These are phyloP conservation scores for Coelinius sp. DNA, from an alignment of 2,888 invertebrate species.

Conservation along the genomic window DNA sequence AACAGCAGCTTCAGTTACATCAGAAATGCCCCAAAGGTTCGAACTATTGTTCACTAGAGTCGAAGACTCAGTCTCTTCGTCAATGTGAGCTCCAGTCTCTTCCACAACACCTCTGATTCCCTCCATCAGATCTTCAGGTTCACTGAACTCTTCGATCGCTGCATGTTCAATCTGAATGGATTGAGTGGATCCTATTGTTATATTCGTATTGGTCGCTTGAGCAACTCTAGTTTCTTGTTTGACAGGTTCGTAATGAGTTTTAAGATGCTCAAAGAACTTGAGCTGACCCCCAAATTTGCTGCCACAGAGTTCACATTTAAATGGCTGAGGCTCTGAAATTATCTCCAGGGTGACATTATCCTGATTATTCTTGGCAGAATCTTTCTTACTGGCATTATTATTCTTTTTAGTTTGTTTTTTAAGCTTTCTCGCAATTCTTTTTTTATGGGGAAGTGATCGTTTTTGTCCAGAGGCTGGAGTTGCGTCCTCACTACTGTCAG, in stretches of 20 bases:
- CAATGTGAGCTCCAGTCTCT: conserved; percentile 69
- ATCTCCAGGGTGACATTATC: conserved; percentile 47
- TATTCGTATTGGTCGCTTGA: conserved; percentile 65
- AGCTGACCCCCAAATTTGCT: conserved; percentile 83
- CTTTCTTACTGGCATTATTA: conserved; percentile 59
- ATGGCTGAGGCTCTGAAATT: conserved; percentile 70
- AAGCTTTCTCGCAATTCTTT: conserved; percentile 85
- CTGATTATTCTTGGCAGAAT: conserved; percentile 52
- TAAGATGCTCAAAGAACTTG: conserved; percentile 88
- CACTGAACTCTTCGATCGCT: conserved; percentile 84
- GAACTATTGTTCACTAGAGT: conserved; percentile 57
- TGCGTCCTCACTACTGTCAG: conserved; percentile 71
- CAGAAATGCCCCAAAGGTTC: conserved; percentile 62
- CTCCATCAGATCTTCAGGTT: conserved; percentile 89
- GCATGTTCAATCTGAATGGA: conserved; percentile 69
- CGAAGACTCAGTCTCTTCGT: conserved; percentile 65
- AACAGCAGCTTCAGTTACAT: conserved; percentile 52
- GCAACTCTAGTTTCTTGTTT: conserved; percentile 64
- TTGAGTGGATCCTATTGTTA: conserved; percentile 57
- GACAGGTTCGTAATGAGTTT: conserved; percentile 71
- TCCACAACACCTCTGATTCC: conserved; percentile 81
- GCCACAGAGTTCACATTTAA: conserved; percentile 86
- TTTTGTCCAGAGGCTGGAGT: conserved; percentile 70
- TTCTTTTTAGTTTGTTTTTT: conserved; percentile 72
- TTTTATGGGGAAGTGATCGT: conserved; percentile 88